These are phyloP conservation scores for Radopholus similis DNA, from an alignment of 1,140 invertebrate species.

Conservation along the genomic window DNA sequence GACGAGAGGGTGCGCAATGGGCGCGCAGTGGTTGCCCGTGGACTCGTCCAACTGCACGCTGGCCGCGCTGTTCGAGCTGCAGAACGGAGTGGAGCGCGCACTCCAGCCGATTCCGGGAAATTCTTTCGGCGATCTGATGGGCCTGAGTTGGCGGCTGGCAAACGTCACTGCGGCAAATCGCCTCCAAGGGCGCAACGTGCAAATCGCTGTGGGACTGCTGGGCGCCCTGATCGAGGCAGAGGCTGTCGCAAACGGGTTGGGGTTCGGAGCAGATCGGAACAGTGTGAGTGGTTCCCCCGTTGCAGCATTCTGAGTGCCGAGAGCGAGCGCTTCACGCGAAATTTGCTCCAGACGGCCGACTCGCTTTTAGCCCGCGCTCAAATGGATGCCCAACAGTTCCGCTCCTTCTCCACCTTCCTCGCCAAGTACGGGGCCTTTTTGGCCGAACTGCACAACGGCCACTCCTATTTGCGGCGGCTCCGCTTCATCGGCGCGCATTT, in stretches of 20 bases:
- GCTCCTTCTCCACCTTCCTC: background rate
- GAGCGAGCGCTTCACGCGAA: background rate
- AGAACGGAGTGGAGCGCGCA: conserved; percentile 9
- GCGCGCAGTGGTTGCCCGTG: conserved; percentile 37
- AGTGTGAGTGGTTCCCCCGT: background rate
- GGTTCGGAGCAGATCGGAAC: background rate
- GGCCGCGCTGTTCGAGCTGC: conserved; percentile 37
- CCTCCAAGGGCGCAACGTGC: background rate
- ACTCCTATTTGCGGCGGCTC: background rate
- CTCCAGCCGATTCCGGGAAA: background rate
- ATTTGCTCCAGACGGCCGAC: background rate
- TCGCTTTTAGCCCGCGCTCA: background rate
- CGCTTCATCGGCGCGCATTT: background rate
- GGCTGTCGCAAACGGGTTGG: background rate
- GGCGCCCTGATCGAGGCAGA: background rate
- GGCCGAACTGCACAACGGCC: background rate
- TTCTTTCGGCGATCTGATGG: background rate
- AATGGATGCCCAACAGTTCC: background rate
- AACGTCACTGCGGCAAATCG: background rate
- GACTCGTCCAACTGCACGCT: conserved; percentile 52
- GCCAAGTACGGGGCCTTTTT: background rate
- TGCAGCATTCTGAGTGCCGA: background rate
- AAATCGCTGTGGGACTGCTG: background rate
- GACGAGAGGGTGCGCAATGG: conserved; percentile 39
- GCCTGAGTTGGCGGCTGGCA: background rate